Percentiles rank a stretch among this genome's conserved stretches.
phyloP scores from a whole-genome alignment of 2,888 invertebrate species.

The Drosophila barbarae region DNA sequence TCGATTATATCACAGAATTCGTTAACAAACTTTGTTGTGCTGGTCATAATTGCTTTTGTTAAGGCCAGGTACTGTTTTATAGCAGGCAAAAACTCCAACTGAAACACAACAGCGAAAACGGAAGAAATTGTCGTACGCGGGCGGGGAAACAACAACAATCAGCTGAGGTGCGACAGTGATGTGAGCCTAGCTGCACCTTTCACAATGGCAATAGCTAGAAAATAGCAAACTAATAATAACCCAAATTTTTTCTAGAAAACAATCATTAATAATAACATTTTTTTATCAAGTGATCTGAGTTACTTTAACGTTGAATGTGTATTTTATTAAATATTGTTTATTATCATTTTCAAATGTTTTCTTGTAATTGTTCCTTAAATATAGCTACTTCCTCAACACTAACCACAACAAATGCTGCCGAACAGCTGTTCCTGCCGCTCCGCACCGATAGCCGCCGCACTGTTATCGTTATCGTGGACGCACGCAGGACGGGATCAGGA shows the following conservation, averaged over 20 bases:
- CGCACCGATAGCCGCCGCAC: conserved; percentile 10
- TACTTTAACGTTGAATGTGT: background rate
- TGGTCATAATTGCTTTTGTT: conserved; percentile 48
- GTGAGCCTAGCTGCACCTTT: background rate
- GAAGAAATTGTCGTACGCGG: conserved; percentile 18
- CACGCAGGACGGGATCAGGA: conserved; percentile 67
- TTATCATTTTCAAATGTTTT: background rate
- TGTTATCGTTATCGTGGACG: conserved; percentile 16
- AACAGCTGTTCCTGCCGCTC: conserved; percentile 23
- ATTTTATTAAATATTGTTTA: background rate
- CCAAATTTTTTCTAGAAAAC: background rate
- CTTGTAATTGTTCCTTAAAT: background rate
- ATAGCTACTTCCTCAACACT: conserved; percentile 3
- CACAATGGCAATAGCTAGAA: background rate
- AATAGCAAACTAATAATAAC: background rate
- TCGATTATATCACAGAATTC: conserved; percentile 87
- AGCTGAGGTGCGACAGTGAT: conserved; percentile 17
- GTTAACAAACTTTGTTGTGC: conserved; percentile 75
- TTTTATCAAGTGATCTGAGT: no score
- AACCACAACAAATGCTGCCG: conserved; percentile 16
- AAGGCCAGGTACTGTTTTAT: conserved; percentile 28
- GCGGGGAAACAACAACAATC: conserved; percentile 26
- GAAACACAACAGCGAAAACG: conserved; percentile 19
- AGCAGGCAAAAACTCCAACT: conserved; percentile 24
- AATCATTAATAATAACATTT: background rate